phyloP scores from a whole-genome alignment of 2,888 invertebrate genomes.

The Apomyelois bistriatella region DNA sequence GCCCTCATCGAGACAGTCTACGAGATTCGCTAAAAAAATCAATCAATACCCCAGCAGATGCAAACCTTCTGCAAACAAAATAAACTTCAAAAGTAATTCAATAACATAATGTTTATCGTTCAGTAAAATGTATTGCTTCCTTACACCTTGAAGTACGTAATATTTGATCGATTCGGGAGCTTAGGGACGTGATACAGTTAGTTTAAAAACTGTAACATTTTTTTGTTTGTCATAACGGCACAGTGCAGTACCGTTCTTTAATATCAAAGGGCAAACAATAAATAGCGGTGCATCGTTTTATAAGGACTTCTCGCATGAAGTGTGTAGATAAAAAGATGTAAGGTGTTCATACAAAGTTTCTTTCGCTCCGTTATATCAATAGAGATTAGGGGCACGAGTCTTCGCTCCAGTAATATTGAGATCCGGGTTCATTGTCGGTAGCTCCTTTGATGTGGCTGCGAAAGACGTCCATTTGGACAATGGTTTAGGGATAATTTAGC shows the following conservation, averaged over 20 bases:
- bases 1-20: constrained; percentile 66
- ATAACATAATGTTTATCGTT: constrained; percentile 75
- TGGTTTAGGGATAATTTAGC: constrained; percentile 52
- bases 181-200: constrained; percentile 68
- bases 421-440: constrained; percentile 59
- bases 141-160: constrained; percentile 66
- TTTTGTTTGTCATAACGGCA: constrained; percentile 68
- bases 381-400: constrained; percentile 77
- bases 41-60: constrained; percentile 65
- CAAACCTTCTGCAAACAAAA: constrained; percentile 63
- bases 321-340: constrained; percentile 56
- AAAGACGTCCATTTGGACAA: constrained; percentile 60
- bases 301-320: constrained; percentile 54
- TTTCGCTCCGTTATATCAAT: constrained; percentile 73
- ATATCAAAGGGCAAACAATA: constrained; percentile 60
- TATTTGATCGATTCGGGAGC: constrained; percentile 46
- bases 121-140: constrained; percentile 75
- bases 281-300: constrained; percentile 67
- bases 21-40: constrained; percentile 50
- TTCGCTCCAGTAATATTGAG: constrained; percentile 43
- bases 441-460: constrained; percentile 68
- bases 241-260: constrained; percentile 56
- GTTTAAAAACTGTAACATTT: constrained; percentile 73
- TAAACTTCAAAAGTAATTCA: constrained; percentile 76
- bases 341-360: constrained; percentile 68